Percentiles rank a stretch among this genome's conserved stretches.
Evolutionary conservation across 2,797 vertebrate genomes (phyloP).

Genomic region (Diplodus puntazzo): DNA sequence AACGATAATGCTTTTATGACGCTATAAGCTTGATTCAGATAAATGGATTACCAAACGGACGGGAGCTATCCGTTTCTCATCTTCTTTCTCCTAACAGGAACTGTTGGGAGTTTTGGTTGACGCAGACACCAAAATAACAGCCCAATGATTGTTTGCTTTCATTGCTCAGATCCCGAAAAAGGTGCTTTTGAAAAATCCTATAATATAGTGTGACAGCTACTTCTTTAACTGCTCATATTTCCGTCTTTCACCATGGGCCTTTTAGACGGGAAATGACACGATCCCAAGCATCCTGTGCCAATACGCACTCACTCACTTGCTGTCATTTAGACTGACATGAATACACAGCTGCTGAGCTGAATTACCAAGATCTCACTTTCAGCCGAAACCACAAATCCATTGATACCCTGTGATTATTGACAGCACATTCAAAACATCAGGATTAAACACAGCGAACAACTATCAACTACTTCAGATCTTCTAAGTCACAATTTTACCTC

Average conservation of each 20-base stretch:
- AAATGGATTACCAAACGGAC: constrained; percentile 63
- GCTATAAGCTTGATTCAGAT: constrained; percentile 58
- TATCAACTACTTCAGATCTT: constrained; percentile 5
- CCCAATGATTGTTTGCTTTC: constrained; percentile 27
- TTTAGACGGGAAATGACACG: constrained; percentile 40
- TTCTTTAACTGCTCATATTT: constrained; percentile 40
- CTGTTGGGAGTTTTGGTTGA: constrained; percentile 43
- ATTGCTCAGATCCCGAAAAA: constrained; percentile 46
- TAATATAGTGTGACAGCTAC: constrained; percentile 49
- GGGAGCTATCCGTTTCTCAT: constrained; percentile 55
- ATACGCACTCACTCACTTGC: constrained; percentile 21
- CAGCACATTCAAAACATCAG: constrained; percentile 9
- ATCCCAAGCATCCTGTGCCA: constrained; percentile 34
- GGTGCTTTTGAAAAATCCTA: constrained; percentile 57
- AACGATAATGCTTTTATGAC: constrained; percentile 34
- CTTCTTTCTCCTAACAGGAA: constrained; percentile 48
- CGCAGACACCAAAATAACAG: constrained; percentile 56
- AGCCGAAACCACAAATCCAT: constrained; percentile 5
- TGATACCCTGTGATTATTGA: constrained; percentile 20
- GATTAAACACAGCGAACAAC: constrained; percentile 24
- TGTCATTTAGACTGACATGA: constrained; percentile 37
- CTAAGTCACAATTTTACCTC: constrained; percentile 4
- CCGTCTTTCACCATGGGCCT: constrained; percentile 31
- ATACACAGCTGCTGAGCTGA: constrained; percentile 14
- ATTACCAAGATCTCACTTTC: constrained; percentile 10